Percentiles rank a stretch among this genome's conserved stretches.
These are phyloP conservation scores for Chaetophractus vellerosus DNA, from an alignment of 2,797 vertebrate species.

Conservation along the genomic window DNA sequence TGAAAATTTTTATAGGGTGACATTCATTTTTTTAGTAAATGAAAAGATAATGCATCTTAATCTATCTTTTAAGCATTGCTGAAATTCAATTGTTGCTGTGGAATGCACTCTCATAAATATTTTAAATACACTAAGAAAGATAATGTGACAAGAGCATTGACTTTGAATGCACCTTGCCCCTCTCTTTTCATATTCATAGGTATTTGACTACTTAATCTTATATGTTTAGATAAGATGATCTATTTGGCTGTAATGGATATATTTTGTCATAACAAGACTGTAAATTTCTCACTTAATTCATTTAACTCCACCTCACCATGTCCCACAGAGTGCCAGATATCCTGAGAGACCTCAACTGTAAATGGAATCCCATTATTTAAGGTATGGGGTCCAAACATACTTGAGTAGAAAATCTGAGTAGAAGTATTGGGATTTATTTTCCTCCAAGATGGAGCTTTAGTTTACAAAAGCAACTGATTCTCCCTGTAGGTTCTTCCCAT, in stretches of 20 bases:
- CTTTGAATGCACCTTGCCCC: not conserved
- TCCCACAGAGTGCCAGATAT: not conserved
- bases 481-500: constrained; percentile 12
- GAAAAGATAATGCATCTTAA: constrained; percentile 42
- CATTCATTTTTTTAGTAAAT: constrained; percentile 45
- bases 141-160: not conserved
- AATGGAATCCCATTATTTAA: constrained; percentile 44
- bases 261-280: not conserved
- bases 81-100: not conserved
- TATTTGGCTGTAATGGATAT: not conserved
- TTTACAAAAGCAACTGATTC: constrained; percentile 11
- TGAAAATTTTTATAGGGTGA: constrained; percentile 40
- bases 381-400: not conserved
- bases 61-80: constrained; percentile 9
- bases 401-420: not conserved
- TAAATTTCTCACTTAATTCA: constrained; percentile 36
- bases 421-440: not conserved
- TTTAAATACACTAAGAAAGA: constrained; percentile 2
- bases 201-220: not conserved
- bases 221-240: not conserved
- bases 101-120: not conserved
- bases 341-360: not conserved
- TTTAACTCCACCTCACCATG: not conserved
- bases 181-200: not conserved
- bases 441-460: constrained; percentile 11